A percentile compares a stretch with the other conserved stretches of the same genome.
These are phyloP conservation scores for Drosophila koepferae DNA, from an alignment of 2,888 invertebrate species.

Conservation along the genomic window DNA sequence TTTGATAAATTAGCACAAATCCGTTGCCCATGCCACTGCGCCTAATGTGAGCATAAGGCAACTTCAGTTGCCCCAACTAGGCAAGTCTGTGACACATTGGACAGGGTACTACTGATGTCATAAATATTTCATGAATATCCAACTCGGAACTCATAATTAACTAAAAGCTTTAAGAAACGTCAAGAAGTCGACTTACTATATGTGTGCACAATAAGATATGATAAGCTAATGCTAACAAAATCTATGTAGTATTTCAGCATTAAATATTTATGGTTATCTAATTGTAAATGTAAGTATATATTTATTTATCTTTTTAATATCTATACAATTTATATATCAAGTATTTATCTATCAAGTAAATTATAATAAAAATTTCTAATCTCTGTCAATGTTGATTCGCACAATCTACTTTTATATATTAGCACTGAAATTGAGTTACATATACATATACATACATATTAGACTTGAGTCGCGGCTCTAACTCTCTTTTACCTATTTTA, in stretches of 20 bases:
- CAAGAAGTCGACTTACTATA: background rate
- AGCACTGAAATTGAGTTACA: too few species aligned
- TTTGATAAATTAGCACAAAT: constrained; percentile 73
- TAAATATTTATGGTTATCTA: background rate
- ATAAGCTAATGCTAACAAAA: background rate
- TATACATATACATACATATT: too few species aligned
- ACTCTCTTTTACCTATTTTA: too few species aligned
- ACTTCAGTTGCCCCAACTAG: background rate
- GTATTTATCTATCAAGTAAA: background rate
- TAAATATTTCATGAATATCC: constrained; percentile 13
- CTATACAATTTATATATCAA: background rate
- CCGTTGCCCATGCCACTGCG: background rate
- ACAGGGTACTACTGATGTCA: constrained; percentile 3
- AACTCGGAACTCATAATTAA: background rate
- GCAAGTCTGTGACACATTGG: background rate
- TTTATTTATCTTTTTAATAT: background rate
- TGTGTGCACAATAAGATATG: background rate
- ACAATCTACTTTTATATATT: too few species aligned
- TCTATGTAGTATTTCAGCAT: background rate
- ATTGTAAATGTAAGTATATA: background rate
- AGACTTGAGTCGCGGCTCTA: too few species aligned
- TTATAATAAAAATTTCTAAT: too few species aligned
- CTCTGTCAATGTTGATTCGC: too few species aligned
- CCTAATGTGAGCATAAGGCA: background rate
- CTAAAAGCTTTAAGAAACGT: background rate